A percentile compares a stretch with the other conserved stretches of the same genome.
These are phyloP conservation scores for Isaurus tuberculatus DNA, from an alignment of 92 coral and sea anemone genomes.

Conservation along the genomic window DNA sequence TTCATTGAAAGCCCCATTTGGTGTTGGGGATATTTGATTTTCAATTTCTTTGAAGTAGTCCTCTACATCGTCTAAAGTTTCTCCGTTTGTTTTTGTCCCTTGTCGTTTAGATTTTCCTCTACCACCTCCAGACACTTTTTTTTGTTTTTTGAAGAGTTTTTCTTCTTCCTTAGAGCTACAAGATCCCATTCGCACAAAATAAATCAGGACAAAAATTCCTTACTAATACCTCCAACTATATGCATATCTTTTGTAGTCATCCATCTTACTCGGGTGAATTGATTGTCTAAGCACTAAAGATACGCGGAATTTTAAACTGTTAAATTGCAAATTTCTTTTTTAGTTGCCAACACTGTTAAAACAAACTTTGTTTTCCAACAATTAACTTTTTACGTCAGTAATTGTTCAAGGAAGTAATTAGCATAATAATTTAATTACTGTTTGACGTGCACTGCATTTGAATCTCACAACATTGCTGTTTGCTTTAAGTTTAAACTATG, in stretches of 20 bases:
- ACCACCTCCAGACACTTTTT: not conserved
- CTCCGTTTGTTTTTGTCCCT: not conserved
- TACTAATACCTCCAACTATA: not conserved
- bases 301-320: not conserved
- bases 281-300: not conserved
- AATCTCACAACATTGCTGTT: not conserved
- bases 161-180: slow-evolving; percentile 21
- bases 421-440: not conserved
- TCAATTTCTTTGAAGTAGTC: slow-evolving; percentile 20
- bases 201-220: not conserved
- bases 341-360: not conserved
- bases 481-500: too few relatives aligned
- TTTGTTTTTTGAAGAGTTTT: not conserved
- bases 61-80: slow-evolving; percentile 24
- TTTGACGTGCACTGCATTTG: slow-evolving; percentile 14
- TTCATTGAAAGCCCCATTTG: not conserved
- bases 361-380: slow-evolving; percentile 10
- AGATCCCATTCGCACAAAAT: slow-evolving; percentile 34
- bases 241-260: too few relatives aligned
- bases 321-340: slow-evolving; percentile 14
- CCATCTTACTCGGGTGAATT: not conserved
- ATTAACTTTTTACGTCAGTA: slow-evolving; percentile 14
- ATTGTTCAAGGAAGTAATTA: slow-evolving; percentile 35
- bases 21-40: slow-evolving; percentile 1
- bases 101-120: not conserved